Conservation (phyloP, 1,140 invertebrate genomes). For the Zaprionus nigranus region DNA sequence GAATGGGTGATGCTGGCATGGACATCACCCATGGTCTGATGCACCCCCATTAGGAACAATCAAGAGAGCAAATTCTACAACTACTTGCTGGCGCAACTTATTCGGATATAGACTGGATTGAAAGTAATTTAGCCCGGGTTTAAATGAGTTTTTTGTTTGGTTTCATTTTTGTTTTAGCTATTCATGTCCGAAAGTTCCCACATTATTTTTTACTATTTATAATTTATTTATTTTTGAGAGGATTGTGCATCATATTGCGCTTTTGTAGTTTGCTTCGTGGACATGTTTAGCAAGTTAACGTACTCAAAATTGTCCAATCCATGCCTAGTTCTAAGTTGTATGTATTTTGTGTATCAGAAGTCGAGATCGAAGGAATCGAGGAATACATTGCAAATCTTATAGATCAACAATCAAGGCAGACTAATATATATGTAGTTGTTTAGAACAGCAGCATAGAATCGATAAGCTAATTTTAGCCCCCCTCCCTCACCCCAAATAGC, state of each 20-base stretch:
- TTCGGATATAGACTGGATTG: slow-evolving; percentile 30
- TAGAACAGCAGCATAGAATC: slow-evolving; percentile 75
- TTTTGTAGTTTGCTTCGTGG: not conserved
- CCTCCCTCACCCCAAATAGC: slow-evolving; percentile 49
- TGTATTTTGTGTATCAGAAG: slow-evolving; percentile 33
- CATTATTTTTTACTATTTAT: slow-evolving; percentile 9
- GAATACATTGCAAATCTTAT: slow-evolving; percentile 29
- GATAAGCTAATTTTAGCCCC: slow-evolving; percentile 77
- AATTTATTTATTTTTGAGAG: slow-evolving; percentile 39
- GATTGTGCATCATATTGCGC: slow-evolving; percentile 21
- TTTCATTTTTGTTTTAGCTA: slow-evolving; percentile 20
- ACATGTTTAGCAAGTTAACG: slow-evolving; percentile 14
- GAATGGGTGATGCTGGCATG: slow-evolving; percentile 90
- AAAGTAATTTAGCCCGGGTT: slow-evolving; percentile 13
- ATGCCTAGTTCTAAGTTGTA: slow-evolving; percentile 32
- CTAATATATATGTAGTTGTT: slow-evolving; percentile 71
- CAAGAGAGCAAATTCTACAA: slow-evolving; percentile 19
- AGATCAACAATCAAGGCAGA: slow-evolving; percentile 72
- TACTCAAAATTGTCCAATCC: slow-evolving; percentile 28
- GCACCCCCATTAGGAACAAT: slow-evolving; percentile 62
- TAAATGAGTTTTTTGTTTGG: slow-evolving; percentile 14
- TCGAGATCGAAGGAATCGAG: slow-evolving; percentile 4
- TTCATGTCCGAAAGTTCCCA: slow-evolving; percentile 17
- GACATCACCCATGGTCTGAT: slow-evolving; percentile 85
- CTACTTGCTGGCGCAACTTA: slow-evolving; percentile 32